These are phyloP conservation scores for Oreochromis tanganicae DNA, from an alignment of 2,113 vertebrate genomes.

Conservation along the genomic window DNA sequence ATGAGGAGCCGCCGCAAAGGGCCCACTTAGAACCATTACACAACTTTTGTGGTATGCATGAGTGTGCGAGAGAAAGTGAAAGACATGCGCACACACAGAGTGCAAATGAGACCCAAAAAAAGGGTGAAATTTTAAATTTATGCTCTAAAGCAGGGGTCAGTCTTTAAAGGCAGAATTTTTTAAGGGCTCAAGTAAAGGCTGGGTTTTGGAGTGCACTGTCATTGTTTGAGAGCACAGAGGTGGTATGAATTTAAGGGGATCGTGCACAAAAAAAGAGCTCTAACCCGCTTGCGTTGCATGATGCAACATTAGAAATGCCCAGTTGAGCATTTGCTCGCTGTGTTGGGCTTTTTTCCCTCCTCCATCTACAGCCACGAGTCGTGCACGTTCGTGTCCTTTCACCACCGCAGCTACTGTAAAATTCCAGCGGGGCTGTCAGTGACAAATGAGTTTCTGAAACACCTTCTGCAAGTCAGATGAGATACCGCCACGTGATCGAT, in stretches of 20 bases:
- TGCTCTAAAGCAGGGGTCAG: not conserved
- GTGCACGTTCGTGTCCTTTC: not conserved
- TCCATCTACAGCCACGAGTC: not conserved
- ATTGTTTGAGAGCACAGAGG: not conserved
- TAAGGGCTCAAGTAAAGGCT: not conserved
- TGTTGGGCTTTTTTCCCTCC: not conserved
- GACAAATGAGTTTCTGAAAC: conserved; percentile 45
- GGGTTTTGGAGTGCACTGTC: not conserved
- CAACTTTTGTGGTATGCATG: conserved; percentile 35
- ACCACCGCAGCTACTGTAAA: not conserved
- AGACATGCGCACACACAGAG: not conserved
- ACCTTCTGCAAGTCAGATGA: conserved; percentile 54
- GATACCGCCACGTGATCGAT: conserved; percentile 41
- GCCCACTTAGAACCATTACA: conserved; percentile 59
- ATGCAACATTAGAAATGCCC: not conserved
- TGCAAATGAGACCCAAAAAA: not conserved
- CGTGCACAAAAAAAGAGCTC: not conserved
- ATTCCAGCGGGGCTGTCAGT: not conserved
- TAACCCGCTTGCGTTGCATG: not conserved
- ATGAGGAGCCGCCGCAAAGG: conserved; percentile 44
- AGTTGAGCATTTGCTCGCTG: not conserved
- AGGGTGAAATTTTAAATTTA: not conserved
- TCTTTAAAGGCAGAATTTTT: not conserved
- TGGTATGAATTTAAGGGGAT: not conserved
- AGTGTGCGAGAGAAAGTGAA: not conserved